Base-by-base conservation (phyloP, 2,113 vertebrate genomes). In the Butorides virescens region DNA sequence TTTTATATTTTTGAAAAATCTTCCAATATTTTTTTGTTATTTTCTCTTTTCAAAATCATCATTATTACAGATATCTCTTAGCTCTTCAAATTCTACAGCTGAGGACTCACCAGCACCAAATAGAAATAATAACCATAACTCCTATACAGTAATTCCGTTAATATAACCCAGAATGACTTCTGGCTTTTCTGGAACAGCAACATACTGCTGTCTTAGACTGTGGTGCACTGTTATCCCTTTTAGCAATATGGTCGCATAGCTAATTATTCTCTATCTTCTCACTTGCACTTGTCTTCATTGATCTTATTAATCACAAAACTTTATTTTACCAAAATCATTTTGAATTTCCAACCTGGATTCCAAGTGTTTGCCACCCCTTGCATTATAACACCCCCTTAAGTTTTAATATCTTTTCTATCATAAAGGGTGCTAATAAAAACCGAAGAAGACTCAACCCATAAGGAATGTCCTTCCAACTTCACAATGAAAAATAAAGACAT, bases 181-280 rank as follows among this genome's bases (percentile, higher is more conserved):
- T 68, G 16, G 15, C 15, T 89, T 56, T 56, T 70, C 73, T 44
- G 39, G 53, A 93, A 65, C 22, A 75, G 47, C 14, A 75, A 30
- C 47, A 32, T 42, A 65, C n/a, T 61, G 49, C 36, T 80, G 22
- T 47, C 44, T 76, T 52, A 23, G 36, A 37, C n/a, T 20, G 50
- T 7, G 8, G 13, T 37, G 17, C 0, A 0, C 63, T 46, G 30
- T 37, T 37, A 36, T 17, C 42, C 52, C 76, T 61, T 46, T 46
- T 23, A 81, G 53, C 59, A 73, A 15, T 22, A 29, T 11, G 65
- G 9, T 2, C 50, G 44, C 62, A 76, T 11, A 76, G 10, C 27
- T 66, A 68, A 52, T 52, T 68, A 49, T 62, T 85, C 15, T 34
- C 8, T 13, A 4, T 30, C 23, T 68, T 80, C 52, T 73, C 29